Percentiles rank a stretch among this genome's conserved stretches.
phyloP scores from a whole-genome alignment of 2,113 vertebrate species.

The Cephalopterus ornatus region DNA sequence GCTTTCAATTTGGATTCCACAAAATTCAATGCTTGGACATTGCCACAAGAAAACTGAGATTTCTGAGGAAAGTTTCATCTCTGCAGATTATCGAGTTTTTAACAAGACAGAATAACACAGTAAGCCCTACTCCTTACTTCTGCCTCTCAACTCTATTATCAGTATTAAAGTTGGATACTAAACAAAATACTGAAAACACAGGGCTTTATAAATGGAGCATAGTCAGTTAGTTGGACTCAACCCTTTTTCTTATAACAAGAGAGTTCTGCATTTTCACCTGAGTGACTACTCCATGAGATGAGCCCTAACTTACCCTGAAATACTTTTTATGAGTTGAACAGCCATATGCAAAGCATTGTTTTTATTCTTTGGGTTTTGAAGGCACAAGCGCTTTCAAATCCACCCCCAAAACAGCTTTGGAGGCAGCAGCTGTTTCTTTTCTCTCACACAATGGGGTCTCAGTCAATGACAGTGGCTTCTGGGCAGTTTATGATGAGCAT shows the following conservation, averaged over 20 bases:
- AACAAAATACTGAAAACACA: constrained; percentile 9
- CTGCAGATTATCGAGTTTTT: neutral
- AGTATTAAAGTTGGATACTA: neutral
- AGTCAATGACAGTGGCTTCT: neutral
- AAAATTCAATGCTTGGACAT: neutral
- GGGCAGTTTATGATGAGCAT: neutral
- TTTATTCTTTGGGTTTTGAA: neutral
- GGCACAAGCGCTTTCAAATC: neutral
- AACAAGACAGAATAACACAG: neutral
- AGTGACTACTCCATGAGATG: neutral
- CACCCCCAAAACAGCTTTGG: neutral
- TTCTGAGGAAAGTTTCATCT: neutral
- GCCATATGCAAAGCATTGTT: neutral
- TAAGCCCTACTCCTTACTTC: neutral
- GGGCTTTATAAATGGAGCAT: neutral
- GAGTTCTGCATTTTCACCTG: neutral
- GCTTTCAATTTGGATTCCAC: neutral
- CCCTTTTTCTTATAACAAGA: neutral
- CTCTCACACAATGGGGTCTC: neutral
- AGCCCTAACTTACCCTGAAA: neutral
- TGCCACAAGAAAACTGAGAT: neutral
- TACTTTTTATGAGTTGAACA: neutral
- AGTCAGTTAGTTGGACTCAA: neutral
- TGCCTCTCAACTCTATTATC: neutral
- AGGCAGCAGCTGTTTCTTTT: neutral